Conservation (phyloP, 2,113 vertebrate species). For the Heliornis fulica region DNA sequence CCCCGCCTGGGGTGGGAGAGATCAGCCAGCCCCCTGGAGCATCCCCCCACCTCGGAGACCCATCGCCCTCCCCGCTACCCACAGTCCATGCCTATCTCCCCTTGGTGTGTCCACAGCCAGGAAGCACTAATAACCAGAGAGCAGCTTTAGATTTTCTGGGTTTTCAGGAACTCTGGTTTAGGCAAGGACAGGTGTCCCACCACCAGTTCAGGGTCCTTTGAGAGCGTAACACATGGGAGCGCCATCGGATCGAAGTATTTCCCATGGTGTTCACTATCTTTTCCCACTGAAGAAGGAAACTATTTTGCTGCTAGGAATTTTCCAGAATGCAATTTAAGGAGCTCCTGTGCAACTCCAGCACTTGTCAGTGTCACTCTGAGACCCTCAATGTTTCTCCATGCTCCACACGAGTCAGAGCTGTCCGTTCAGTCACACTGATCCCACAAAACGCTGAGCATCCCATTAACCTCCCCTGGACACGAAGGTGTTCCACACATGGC, state of each 20-base stretch:
- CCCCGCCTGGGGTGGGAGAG: background rate
- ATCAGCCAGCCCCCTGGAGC: background rate
- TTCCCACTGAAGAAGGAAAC: background rate
- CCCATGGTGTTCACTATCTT: background rate
- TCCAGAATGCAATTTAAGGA: background rate
- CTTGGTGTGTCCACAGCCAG: background rate
- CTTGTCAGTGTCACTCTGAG: background rate
- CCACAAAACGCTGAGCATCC: background rate
- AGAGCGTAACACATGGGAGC: background rate
- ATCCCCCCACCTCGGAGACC: fast-evolving
- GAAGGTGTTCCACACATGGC: background rate
- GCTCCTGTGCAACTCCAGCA: background rate
- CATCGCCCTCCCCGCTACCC: background rate
- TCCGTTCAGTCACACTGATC: background rate
- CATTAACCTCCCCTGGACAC: background rate
- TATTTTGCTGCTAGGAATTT: background rate
- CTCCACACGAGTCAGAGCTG: background rate
- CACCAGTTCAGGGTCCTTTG: background rate
- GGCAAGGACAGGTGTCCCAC: background rate
- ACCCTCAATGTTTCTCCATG: background rate
- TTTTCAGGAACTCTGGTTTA: background rate
- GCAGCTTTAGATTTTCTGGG: background rate
- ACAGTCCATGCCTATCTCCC: fast-evolving
- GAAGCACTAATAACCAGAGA: background rate
- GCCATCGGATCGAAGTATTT: background rate